phyloP scores from a whole-genome alignment of 2,113 vertebrate genomes.

The Paralichthys olivaceus region DNA sequence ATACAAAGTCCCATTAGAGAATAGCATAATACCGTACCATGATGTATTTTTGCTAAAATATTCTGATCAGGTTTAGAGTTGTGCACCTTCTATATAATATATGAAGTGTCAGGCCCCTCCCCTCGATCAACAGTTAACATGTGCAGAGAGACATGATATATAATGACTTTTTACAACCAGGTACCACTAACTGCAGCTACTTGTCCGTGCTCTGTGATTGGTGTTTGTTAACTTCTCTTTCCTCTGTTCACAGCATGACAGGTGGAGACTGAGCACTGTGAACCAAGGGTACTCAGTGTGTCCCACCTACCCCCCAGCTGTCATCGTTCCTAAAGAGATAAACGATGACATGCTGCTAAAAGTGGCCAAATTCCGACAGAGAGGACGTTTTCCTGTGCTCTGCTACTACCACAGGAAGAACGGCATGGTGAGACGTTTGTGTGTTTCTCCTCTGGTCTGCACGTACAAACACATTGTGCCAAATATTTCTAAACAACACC shows the following conservation, averaged over 20 bases:
- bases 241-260: constrained; percentile 75
- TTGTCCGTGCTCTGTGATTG: no score
- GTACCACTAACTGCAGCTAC: no score
- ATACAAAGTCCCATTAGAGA: no score
- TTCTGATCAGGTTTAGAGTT: no score
- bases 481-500: not conserved
- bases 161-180: no score
- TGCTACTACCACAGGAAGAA: constrained; percentile 85
- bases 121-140: no score
- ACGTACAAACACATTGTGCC: not conserved
- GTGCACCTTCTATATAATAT: no score
- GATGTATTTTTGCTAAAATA: no score
- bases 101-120: no score
- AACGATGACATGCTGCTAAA: constrained; percentile 72
- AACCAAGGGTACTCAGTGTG: constrained; percentile 85
- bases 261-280: constrained; percentile 85
- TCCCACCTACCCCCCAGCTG: constrained; percentile 79
- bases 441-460: not conserved
- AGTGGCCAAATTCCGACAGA: constrained; percentile 86
- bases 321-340: constrained; percentile 81
- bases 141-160: no score
- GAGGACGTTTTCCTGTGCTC: constrained; percentile 86
- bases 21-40: no score
- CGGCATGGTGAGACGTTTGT: constrained; percentile 77
- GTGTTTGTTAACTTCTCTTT: not conserved